Evolutionary conservation across 1,140 invertebrate genomes (phyloP).

Genomic region (Neodiprion lecontei): DNA sequence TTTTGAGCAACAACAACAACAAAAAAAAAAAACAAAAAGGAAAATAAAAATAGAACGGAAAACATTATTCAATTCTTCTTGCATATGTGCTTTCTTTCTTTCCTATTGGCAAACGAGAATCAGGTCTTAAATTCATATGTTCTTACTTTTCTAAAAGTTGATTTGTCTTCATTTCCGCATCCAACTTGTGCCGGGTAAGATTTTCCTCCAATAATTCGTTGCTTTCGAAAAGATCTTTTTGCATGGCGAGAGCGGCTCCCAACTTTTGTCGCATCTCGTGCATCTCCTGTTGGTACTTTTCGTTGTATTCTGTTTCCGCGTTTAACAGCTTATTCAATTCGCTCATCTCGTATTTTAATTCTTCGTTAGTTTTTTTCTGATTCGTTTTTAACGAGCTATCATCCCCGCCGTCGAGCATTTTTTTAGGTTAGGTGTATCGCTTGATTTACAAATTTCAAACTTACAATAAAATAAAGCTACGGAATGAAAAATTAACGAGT

Average conservation of each 20-base stretch:
- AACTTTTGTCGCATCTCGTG: slow-evolving; percentile 42
- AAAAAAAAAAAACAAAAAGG: neutral
- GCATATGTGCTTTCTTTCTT: too few species aligned
- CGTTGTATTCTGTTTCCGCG: slow-evolving; percentile 35
- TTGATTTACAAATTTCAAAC: neutral
- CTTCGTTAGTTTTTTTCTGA: slow-evolving; percentile 17
- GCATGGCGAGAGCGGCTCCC: slow-evolving; percentile 27
- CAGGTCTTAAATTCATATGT: neutral
- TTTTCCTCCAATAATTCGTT: slow-evolving; percentile 37
- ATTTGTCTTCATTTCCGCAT: slow-evolving; percentile 29
- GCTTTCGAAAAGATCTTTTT: slow-evolving; percentile 34
- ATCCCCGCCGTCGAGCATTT: slow-evolving; percentile 20
- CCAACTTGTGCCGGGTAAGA: slow-evolving; percentile 13
- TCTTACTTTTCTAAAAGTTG: slow-evolving; percentile 40
- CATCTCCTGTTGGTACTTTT: slow-evolving; percentile 39
- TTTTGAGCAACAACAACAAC: slow-evolving; percentile 1
- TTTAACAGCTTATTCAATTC: slow-evolving; percentile 21
- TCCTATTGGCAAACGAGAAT: too few species aligned
- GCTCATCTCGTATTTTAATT: slow-evolving; percentile 14
- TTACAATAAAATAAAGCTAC: neutral
- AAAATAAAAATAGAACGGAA: neutral
- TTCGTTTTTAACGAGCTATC: neutral
- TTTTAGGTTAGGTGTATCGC: slow-evolving; percentile 28
- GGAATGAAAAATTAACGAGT: too few species aligned
- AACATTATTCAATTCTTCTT: too few species aligned